phyloP scores from a whole-genome alignment of 2,797 vertebrate genomes.

The Sebastes diaconus region DNA sequence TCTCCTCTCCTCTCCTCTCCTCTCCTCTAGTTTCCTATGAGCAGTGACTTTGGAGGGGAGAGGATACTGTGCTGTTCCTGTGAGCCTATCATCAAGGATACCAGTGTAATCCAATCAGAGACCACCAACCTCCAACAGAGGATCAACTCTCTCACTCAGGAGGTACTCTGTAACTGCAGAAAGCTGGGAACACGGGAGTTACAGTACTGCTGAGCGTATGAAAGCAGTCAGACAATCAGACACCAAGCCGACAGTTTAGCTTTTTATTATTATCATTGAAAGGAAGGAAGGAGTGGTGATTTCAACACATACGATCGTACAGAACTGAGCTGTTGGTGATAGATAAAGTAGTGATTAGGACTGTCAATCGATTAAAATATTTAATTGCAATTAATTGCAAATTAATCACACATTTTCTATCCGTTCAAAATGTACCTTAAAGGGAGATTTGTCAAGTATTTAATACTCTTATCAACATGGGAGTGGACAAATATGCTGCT shows the following conservation, averaged over 20 bases:
- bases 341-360: too few species aligned
- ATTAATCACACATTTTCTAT: too few species aligned
- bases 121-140: conserved; percentile 86
- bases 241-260: neutral
- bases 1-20: neutral
- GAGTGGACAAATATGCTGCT: too few species aligned
- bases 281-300: neutral
- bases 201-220: neutral
- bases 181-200: neutral
- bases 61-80: conserved; percentile 80
- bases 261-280: neutral
- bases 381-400: too few species aligned
- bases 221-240: neutral
- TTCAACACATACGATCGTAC: neutral
- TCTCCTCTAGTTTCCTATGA: conserved; percentile 83
- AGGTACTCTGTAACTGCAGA: conserved; percentile 14
- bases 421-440: too few species aligned
- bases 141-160: conserved; percentile 81
- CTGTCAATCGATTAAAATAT: too few species aligned
- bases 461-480: too few species aligned
- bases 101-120: conserved; percentile 79
- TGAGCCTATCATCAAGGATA: conserved; percentile 82
- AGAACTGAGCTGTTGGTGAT: too few species aligned
- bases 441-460: too few species aligned
- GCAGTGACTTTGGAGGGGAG: conserved; percentile 86